phyloP scores from a whole-genome alignment of 2,797 vertebrate species.

The Pristis pectinata region DNA sequence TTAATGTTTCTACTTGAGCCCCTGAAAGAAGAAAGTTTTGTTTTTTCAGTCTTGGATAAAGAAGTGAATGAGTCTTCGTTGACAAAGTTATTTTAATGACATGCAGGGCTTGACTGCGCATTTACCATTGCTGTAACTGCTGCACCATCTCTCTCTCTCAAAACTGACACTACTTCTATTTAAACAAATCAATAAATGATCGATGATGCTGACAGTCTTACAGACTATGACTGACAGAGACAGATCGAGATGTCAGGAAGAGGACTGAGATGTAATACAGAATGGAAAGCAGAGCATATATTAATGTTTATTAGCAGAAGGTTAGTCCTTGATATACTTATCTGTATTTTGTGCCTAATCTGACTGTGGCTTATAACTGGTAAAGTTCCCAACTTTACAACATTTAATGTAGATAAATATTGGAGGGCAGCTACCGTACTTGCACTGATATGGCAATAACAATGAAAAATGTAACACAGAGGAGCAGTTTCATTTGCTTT shows the following conservation, averaged over 20 bases:
- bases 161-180: conserved; percentile 19
- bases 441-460: not conserved
- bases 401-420: not conserved
- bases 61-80: not conserved
- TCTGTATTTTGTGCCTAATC: not conserved
- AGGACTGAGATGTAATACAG: conserved; percentile 15
- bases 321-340: not conserved
- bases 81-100: conserved; percentile 46
- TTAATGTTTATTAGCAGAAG: conserved; percentile 26
- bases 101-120: conserved; percentile 50
- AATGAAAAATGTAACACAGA: not conserved
- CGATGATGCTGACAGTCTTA: conserved; percentile 34
- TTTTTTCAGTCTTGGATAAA: not conserved
- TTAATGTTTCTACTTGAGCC: not conserved
- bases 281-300: conserved; percentile 12
- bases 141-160: conserved; percentile 41
- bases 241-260: conserved; percentile 33
- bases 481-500: not conserved
- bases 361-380: too few species aligned
- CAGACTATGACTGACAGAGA: conserved; percentile 7
- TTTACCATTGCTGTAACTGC: conserved; percentile 47
- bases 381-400: not conserved
- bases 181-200: conserved; percentile 38
- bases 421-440: not conserved
- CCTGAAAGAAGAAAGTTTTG: not conserved